A percentile compares a stretch with the other conserved stretches of the same genome.
phyloP scores from a whole-genome alignment of 2,113 vertebrate species.

The Girardinichthys multiradiatus region DNA sequence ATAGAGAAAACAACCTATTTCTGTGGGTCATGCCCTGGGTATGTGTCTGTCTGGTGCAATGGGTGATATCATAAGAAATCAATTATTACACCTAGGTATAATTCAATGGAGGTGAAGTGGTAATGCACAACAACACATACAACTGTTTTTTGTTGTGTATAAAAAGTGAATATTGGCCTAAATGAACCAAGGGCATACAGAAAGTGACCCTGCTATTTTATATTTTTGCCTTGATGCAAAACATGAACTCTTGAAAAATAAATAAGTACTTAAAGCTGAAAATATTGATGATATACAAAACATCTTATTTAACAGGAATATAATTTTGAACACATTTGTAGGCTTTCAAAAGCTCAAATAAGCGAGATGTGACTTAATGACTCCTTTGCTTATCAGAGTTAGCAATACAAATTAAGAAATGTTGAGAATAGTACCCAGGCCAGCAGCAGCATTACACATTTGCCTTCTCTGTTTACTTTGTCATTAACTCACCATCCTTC shows the following conservation, averaged over 20 bases:
- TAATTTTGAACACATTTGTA: not conserved
- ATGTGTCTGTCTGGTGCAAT: slow-evolving; percentile 70
- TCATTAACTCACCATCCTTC: slow-evolving; percentile 49
- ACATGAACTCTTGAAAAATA: too few relatives aligned
- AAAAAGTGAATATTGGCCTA: too few relatives aligned
- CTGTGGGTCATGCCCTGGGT: slow-evolving; percentile 63
- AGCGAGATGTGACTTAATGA: too few relatives aligned
- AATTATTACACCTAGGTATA: slow-evolving; percentile 60
- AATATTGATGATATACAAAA: too few relatives aligned
- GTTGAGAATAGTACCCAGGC: slow-evolving; percentile 1
- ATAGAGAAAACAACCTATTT: slow-evolving; percentile 47
- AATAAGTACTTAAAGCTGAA: too few relatives aligned
- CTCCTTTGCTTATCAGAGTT: too few relatives aligned
- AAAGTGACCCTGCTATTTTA: too few relatives aligned
- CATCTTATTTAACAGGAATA: not conserved
- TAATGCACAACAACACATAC: not conserved
- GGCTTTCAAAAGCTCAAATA: too few relatives aligned
- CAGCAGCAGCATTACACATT: slow-evolving; percentile 45
- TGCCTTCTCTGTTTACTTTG: slow-evolving; percentile 59
- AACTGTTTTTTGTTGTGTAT: not conserved
- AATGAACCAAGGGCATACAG: too few relatives aligned
- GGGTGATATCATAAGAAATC: slow-evolving; percentile 71
- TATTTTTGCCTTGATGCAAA: too few relatives aligned
- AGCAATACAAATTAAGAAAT: too few relatives aligned
- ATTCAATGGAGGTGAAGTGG: slow-evolving; percentile 55